A percentile compares a stretch with the other conserved stretches of the same genome.
Evolutionary conservation across 30 jellyfish, hydroid and myxozoan genomes (phyloP).

Genomic region (Rhopilema esculentum): DNA sequence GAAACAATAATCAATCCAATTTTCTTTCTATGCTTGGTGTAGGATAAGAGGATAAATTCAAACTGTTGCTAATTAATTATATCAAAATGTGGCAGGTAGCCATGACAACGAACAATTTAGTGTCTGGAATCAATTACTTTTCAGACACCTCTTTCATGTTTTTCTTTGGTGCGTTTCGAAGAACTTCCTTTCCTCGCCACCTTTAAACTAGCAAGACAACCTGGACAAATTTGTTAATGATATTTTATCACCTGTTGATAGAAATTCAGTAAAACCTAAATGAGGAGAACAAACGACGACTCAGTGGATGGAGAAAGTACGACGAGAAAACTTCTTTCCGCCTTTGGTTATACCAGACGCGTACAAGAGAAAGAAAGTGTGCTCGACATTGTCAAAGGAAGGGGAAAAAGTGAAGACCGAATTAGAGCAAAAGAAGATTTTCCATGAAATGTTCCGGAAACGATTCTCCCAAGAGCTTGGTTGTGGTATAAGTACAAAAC

Average conservation of each 20-base stretch:
- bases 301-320: conserved; percentile 51
- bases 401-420: conserved; percentile 64
- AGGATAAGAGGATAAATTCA: not conserved
- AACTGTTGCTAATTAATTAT: not conserved
- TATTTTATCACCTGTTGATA: not conserved
- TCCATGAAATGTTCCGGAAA: conserved; percentile 21
- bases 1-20: too few relatives aligned
- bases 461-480: not conserved
- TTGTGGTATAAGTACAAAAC: not conserved
- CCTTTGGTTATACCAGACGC: conserved; percentile 64
- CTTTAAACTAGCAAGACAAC: not conserved
- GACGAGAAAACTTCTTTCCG: conserved; percentile 36
- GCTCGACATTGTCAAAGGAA: conserved; percentile 48
- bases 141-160: not conserved
- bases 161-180: not conserved
- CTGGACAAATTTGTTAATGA: not conserved
- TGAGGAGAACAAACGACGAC: not conserved
- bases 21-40: not conserved
- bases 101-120: not conserved
- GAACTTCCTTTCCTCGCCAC: not conserved
- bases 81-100: not conserved
- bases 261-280: not conserved
- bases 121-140: not conserved
- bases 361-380: conserved; percentile 2
- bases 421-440: conserved; percentile 38